Conservation (phyloP, 2,797 vertebrate species). For the Microctenopoma lineatum region DNA sequence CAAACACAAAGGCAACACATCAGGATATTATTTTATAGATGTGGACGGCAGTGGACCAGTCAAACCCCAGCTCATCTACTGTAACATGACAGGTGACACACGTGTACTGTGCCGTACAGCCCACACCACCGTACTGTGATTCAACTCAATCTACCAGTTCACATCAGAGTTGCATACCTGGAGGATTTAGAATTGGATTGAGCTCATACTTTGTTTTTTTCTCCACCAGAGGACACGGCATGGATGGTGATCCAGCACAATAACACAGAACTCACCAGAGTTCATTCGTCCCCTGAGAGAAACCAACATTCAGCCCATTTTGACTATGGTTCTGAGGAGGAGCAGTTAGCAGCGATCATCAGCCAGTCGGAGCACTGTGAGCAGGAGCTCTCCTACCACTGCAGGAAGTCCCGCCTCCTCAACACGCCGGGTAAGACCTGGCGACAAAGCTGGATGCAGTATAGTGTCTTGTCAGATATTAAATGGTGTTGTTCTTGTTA, state of each 20-base stretch:
- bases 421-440: slow-evolving; percentile 88
- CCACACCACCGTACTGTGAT: too few relatives aligned
- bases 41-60: slow-evolving; percentile 95
- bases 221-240: slow-evolving; percentile 82
- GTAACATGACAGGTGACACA: slow-evolving; percentile 93
- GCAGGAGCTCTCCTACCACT: slow-evolving; percentile 91
- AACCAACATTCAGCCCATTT: slow-evolving; percentile 85
- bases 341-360: slow-evolving; percentile 88
- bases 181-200: not conserved
- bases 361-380: slow-evolving; percentile 90
- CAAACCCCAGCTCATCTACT: slow-evolving; percentile 90
- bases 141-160: too few relatives aligned
- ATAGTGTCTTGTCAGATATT: not conserved
- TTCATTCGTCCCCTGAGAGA: slow-evolving; percentile 80
- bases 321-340: slow-evolving; percentile 87
- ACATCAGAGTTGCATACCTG: too few relatives aligned
- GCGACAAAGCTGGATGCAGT: not conserved
- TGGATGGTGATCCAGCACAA: slow-evolving; percentile 95
- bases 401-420: slow-evolving; percentile 91
- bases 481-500: not conserved
- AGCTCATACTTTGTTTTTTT: not conserved
- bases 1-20: slow-evolving; percentile 92
- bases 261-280: slow-evolving; percentile 89
- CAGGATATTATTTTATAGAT: slow-evolving; percentile 91
- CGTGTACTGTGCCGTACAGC: not conserved